These are phyloP conservation scores for Orientallactaga bullata DNA, from an alignment of 2,113 vertebrate genomes.

Conservation along the genomic window DNA sequence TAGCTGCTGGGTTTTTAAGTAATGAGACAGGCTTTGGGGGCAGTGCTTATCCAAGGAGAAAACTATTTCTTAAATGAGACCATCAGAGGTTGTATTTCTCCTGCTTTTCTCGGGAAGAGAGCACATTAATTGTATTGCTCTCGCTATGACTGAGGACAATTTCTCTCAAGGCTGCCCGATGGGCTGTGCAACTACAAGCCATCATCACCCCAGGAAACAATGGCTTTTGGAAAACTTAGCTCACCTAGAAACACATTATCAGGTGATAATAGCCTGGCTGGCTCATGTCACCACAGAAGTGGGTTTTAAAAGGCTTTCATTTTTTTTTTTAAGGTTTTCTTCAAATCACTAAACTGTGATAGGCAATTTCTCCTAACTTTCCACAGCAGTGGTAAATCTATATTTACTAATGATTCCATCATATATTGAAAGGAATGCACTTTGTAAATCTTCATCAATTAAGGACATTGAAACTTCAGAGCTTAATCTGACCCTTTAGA, in stretches of 20 bases:
- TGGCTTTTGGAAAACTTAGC: conserved; percentile 71
- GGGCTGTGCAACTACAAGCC: conserved; percentile 22
- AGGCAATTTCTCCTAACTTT: conserved; percentile 78
- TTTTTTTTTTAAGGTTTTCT: conserved; percentile 70
- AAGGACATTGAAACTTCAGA: conserved; percentile 9
- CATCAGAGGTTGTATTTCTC: conserved; percentile 12
- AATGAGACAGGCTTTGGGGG: not conserved
- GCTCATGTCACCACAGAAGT: conserved; percentile 63
- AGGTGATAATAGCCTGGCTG: conserved; percentile 79
- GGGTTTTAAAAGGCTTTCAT: conserved; percentile 74
- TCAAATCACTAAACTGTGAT: conserved; percentile 71
- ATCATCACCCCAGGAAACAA: conserved; percentile 79
- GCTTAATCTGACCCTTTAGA: conserved; percentile 29
- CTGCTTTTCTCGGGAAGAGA: conserved; percentile 55
- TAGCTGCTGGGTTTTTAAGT: conserved; percentile 3
- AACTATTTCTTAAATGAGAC: conserved; percentile 42
- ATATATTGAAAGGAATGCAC: conserved; percentile 61
- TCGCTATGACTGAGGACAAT: conserved; percentile 42
- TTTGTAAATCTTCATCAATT: conserved; percentile 69
- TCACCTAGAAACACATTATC: conserved; percentile 73
- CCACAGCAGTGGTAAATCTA: conserved; percentile 82
- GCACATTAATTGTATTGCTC: conserved; percentile 65
- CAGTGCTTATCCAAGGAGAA: conserved; percentile 1
- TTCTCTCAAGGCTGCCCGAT: conserved; percentile 66
- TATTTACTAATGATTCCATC: conserved; percentile 79